Conservation (phyloP, 1,140 invertebrate genomes). For the Oryctes rhinoceros region DNA sequence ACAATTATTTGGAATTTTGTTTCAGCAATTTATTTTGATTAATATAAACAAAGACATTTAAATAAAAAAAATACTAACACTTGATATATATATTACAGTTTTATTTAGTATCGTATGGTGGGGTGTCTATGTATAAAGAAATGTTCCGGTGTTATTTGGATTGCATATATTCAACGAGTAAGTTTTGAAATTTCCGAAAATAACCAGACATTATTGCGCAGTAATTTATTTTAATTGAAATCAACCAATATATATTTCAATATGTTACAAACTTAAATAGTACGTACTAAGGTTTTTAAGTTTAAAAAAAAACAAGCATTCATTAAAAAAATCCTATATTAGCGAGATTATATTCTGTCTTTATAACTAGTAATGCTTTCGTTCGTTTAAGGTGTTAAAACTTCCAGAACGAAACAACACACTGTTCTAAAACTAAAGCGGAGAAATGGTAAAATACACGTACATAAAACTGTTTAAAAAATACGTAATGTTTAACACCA, state of each 20-base stretch:
- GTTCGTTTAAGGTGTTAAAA: neutral
- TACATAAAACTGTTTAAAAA: neutral
- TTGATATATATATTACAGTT: no score
- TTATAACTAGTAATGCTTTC: neutral
- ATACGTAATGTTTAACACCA: neutral
- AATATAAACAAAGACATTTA: no score
- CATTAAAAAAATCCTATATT: no score
- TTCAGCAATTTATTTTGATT: no score
- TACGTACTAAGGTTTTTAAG: neutral
- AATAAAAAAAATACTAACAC: no score
- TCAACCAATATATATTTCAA: neutral
- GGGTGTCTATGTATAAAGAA: no score
- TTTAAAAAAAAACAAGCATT: neutral
- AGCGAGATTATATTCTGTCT: constrained; percentile 1
- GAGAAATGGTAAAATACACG: neutral
- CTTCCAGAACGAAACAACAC: neutral
- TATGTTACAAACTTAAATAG: neutral
- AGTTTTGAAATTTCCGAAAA: no score
- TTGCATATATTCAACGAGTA: no score
- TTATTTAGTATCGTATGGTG: no score
- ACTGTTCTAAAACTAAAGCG: neutral
- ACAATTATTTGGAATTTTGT: no score
- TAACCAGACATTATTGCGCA: no score
- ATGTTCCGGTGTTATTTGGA: no score
- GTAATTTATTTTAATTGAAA: constrained; percentile 2